Conservation (phyloP, 2,888 invertebrate species). For the Alentia gelatinosa region DNA sequence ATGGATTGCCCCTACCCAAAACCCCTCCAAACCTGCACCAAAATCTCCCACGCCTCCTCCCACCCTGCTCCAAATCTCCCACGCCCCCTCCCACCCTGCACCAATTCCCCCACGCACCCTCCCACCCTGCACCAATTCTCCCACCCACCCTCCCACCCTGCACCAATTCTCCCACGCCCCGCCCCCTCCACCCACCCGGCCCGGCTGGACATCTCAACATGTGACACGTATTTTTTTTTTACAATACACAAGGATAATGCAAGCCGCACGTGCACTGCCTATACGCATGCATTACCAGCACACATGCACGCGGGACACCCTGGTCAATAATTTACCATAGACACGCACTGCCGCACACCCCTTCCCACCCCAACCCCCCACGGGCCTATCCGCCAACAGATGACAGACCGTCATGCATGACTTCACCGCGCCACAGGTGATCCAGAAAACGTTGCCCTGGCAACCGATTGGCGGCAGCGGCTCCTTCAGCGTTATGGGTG, state of each 20-base stretch:
- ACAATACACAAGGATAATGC: not conserved
- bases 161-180: not conserved
- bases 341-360: not conserved
- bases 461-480: not conserved
- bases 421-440: not conserved
- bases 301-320: not conserved
- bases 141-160: not conserved
- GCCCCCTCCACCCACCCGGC: too few relatives aligned
- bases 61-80: not conserved
- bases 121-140: not conserved
- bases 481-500: too few relatives aligned
- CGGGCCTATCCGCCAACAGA: not conserved
- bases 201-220: not conserved
- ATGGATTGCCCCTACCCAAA: too few relatives aligned
- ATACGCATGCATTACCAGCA: not conserved
- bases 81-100: not conserved
- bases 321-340: not conserved
- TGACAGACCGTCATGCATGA: slow-evolving; percentile 23
- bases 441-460: slow-evolving; percentile 18
- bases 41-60: not conserved
- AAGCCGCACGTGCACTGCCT: not conserved
- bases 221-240: slow-evolving; percentile 1
- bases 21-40: too few relatives aligned
- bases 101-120: not conserved
- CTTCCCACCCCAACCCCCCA: not conserved